A percentile compares a stretch with the other conserved stretches of the same genome.
Conservation (phyloP, 2,113 vertebrate species). For the Sterrhoptilus dennistouni region DNA sequence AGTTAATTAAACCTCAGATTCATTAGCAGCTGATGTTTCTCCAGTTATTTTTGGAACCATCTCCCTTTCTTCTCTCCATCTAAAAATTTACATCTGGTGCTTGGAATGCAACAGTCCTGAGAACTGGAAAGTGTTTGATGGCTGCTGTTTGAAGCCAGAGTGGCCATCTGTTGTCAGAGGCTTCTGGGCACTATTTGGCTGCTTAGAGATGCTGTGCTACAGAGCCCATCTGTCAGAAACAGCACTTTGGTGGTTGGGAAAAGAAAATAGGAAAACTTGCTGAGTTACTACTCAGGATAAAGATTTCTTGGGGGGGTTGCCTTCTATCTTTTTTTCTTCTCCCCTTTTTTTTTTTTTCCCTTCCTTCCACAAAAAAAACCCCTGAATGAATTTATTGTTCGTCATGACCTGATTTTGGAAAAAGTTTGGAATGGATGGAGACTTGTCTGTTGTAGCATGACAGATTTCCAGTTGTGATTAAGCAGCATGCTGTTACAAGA, state of each 20-base stretch:
- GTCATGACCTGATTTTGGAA: not conserved
- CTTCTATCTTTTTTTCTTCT: not conserved
- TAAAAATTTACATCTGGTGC: not conserved
- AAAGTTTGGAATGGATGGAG: rapidly evolving
- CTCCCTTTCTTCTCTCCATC: rapidly evolving
- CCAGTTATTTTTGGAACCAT: not conserved
- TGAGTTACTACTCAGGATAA: rapidly evolving
- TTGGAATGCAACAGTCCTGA: too few species aligned
- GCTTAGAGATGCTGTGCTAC: rapidly evolving
- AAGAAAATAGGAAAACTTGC: not conserved
- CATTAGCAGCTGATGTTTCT: not conserved
- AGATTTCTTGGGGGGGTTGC: rapidly evolving
- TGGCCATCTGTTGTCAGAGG: rapidly evolving
- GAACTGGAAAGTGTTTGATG: rapidly evolving
- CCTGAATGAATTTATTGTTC: rapidly evolving
- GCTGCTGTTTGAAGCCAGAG: too few species aligned
- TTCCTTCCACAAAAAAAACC: rapidly evolving
- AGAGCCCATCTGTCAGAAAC: rapidly evolving
- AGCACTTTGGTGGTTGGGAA: rapidly evolving
- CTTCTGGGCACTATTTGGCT: not conserved
- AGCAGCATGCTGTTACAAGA: not conserved
- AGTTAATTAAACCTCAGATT: not conserved
- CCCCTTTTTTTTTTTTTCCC: rapidly evolving
- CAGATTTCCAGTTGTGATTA: not conserved
- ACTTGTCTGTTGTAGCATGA: rapidly evolving